Evolutionary conservation across 2,113 vertebrate species (phyloP).

Genomic region (Phrynosoma blainvillii): DNA sequence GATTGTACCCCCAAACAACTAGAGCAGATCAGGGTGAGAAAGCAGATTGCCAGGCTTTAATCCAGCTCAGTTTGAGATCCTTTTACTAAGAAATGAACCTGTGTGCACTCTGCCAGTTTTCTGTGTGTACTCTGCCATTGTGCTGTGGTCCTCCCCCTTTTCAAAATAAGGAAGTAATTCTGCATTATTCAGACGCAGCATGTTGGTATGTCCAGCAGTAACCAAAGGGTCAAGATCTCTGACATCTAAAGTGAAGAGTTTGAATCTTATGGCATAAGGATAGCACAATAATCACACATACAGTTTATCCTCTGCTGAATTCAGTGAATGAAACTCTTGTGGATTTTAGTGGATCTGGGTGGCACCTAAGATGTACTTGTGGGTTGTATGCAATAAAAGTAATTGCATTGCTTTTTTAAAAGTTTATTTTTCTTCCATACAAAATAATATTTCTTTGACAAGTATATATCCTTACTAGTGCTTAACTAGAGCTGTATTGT

Average conservation of each 20-base stretch:
- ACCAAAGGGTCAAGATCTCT: background rate
- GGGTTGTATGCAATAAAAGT: background rate
- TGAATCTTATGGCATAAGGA: background rate
- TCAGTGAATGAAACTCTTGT: background rate
- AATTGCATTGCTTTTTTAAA: background rate
- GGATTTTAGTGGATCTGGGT: background rate
- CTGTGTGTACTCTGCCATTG: background rate
- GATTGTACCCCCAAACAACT: no score
- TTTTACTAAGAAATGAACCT: background rate
- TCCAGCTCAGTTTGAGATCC: no score
- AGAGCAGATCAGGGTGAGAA: no score
- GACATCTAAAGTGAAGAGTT: background rate
- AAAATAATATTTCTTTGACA: background rate
- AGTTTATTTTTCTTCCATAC: background rate
- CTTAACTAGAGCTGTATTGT: constrained; percentile 15
- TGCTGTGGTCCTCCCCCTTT: background rate
- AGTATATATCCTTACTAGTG: background rate
- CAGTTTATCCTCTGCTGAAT: background rate
- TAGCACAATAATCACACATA: background rate
- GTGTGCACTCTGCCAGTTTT: background rate
- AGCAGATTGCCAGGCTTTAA: no score
- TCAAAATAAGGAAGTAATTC: background rate
- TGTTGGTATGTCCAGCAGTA: background rate
- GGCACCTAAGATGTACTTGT: background rate
- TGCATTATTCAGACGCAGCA: background rate